phyloP scores from a whole-genome alignment of 2,888 invertebrate species.

The Nowickia ferox region DNA sequence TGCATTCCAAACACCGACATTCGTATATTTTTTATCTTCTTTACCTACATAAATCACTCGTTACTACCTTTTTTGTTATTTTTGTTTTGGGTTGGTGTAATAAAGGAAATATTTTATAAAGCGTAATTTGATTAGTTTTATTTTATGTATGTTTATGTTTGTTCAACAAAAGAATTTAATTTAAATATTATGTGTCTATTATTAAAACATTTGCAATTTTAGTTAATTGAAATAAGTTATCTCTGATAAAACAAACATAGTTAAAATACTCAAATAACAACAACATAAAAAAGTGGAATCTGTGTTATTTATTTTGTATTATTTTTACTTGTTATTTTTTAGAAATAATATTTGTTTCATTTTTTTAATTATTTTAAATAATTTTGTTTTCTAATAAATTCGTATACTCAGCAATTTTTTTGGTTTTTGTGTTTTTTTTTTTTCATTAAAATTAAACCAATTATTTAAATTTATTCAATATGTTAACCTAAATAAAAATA shows the following conservation, averaged over 20 bases:
- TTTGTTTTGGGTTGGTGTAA: background rate
- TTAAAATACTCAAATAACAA: slow-evolving; percentile 41
- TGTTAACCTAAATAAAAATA: slow-evolving; percentile 65
- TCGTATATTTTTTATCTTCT: no score
- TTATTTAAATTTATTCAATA: slow-evolving; percentile 56
- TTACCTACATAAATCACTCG: no score
- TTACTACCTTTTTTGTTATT: no score
- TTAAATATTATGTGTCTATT: slow-evolving; percentile 4
- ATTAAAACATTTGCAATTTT: slow-evolving; percentile 35
- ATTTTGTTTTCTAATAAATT: slow-evolving; percentile 37
- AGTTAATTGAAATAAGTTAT: slow-evolving; percentile 56
- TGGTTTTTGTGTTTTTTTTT: background rate
- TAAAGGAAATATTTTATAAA: background rate
- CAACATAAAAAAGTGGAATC: slow-evolving; percentile 58
- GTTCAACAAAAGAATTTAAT: slow-evolving; percentile 21
- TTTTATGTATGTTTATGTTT: background rate
- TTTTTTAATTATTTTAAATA: slow-evolving; percentile 19
- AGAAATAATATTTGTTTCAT: slow-evolving; percentile 22
- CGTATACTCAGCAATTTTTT: slow-evolving; percentile 49
- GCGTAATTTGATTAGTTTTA: slow-evolving; percentile 26
- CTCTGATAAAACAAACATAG: slow-evolving; percentile 29
- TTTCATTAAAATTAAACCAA: slow-evolving; percentile 47
- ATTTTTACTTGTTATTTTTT: slow-evolving; percentile 32
- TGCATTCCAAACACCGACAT: no score
- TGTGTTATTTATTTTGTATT: slow-evolving; percentile 38